These are phyloP conservation scores for Sylvia atricapilla DNA, from an alignment of 2,113 vertebrate species.

Conservation along the genomic window DNA sequence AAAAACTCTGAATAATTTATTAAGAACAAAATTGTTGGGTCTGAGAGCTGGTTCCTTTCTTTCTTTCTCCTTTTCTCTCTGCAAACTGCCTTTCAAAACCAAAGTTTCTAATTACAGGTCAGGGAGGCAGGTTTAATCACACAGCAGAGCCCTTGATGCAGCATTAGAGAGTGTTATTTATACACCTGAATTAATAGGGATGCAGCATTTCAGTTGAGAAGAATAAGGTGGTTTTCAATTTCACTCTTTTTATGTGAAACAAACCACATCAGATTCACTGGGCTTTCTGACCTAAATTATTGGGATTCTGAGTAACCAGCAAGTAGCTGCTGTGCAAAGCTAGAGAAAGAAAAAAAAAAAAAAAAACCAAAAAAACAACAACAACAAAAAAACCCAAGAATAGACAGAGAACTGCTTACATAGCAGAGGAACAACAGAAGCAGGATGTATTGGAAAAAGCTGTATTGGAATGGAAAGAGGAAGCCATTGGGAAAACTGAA, in stretches of 20 bases:
- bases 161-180: slow-evolving; percentile 64
- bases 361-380: too few species aligned
- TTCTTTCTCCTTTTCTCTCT: slow-evolving; percentile 49
- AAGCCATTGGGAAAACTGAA: background rate
- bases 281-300: slow-evolving; percentile 63
- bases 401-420: background rate
- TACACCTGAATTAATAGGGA: slow-evolving; percentile 73
- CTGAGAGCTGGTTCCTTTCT: slow-evolving; percentile 58
- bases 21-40: slow-evolving; percentile 73
- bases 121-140: slow-evolving; percentile 60
- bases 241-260: slow-evolving; percentile 58
- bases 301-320: slow-evolving; percentile 28
- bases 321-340: background rate
- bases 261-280: slow-evolving; percentile 45
- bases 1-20: slow-evolving; percentile 77
- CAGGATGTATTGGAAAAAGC: background rate
- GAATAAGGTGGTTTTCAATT: slow-evolving; percentile 66
- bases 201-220: slow-evolving; percentile 64
- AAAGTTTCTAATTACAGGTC: slow-evolving; percentile 83
- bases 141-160: slow-evolving; percentile 66
- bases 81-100: slow-evolving; percentile 68
- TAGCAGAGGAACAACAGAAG: background rate
- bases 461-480: background rate
- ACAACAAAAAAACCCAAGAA: too few species aligned
- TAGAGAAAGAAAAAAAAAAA: background rate